phyloP scores from a whole-genome alignment of 2,888 invertebrate species.

The Archips crataeganus region DNA sequence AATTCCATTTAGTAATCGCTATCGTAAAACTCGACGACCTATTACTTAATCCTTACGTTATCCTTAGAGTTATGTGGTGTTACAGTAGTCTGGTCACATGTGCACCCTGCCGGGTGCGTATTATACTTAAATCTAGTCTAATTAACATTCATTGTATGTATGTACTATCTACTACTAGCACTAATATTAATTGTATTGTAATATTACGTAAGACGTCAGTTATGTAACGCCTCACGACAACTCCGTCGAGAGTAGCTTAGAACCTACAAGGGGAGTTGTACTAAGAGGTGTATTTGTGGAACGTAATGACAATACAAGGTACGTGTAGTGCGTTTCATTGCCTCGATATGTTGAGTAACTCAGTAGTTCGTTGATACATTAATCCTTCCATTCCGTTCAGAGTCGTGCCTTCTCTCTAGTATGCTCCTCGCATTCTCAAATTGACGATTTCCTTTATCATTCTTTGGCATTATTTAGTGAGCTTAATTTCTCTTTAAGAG shows the following conservation, averaged over 20 bases:
- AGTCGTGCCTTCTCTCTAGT: slow-evolving; percentile 64
- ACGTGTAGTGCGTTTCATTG: slow-evolving; percentile 51
- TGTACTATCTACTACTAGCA: slow-evolving; percentile 74
- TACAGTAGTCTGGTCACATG: slow-evolving; percentile 69
- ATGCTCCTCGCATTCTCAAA: slow-evolving; percentile 66
- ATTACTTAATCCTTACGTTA: slow-evolving; percentile 57
- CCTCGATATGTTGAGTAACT: slow-evolving; percentile 54
- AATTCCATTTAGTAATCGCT: slow-evolving; percentile 60
- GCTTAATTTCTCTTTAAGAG: slow-evolving; percentile 65
- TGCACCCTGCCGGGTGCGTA: slow-evolving; percentile 54
- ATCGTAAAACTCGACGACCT: slow-evolving; percentile 62
- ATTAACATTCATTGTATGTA: slow-evolving; percentile 64
- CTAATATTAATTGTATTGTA: slow-evolving; percentile 77
- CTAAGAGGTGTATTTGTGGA: slow-evolving; percentile 64
- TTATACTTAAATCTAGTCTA: slow-evolving; percentile 60
- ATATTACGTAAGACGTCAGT: slow-evolving; percentile 58
- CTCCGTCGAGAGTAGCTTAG: slow-evolving; percentile 70
- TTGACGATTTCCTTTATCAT: slow-evolving; percentile 69
- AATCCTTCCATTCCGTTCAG: slow-evolving; percentile 68
- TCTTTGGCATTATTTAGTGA: slow-evolving; percentile 85
- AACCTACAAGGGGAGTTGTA: slow-evolving; percentile 68
- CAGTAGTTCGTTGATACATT: slow-evolving; percentile 58
- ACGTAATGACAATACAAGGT: slow-evolving; percentile 49
- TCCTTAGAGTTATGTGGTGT: slow-evolving; percentile 76
- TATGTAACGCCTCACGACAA: slow-evolving; percentile 52